phyloP scores from a whole-genome alignment of 2,113 vertebrate species.

The Petaurus breviceps region DNA sequence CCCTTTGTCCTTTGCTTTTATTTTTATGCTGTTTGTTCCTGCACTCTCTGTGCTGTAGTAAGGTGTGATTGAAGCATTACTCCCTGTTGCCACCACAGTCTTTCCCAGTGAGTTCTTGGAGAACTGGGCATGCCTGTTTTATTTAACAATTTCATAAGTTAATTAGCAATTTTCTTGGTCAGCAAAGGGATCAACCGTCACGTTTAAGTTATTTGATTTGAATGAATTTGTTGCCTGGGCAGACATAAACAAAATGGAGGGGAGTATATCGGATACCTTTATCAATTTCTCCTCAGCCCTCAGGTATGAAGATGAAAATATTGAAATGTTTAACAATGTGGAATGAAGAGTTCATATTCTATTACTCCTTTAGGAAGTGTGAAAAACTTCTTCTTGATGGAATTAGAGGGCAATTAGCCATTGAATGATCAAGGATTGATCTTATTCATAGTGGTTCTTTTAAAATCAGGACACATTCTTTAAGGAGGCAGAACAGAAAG shows the following conservation, averaged over 20 bases:
- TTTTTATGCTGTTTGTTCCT: neutral
- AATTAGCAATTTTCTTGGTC: neutral
- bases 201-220: neutral
- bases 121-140: neutral
- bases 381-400: neutral
- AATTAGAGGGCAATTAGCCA: neutral
- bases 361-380: neutral
- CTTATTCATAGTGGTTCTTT: neutral
- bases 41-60: neutral
- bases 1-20: neutral
- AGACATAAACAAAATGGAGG: neutral
- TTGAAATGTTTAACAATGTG: neutral
- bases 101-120: neutral
- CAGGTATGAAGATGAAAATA: neutral
- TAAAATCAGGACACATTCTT: neutral
- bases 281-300: neutral
- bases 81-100: neutral
- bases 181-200: neutral
- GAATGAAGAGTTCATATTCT: neutral
- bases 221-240: neutral
- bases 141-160: neutral
- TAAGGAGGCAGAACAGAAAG: neutral
- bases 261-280: neutral
- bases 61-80: neutral
- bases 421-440: neutral